Base-by-base conservation (phyloP, 2,888 invertebrate species). In the Torymus aiolomorphi region DNA sequence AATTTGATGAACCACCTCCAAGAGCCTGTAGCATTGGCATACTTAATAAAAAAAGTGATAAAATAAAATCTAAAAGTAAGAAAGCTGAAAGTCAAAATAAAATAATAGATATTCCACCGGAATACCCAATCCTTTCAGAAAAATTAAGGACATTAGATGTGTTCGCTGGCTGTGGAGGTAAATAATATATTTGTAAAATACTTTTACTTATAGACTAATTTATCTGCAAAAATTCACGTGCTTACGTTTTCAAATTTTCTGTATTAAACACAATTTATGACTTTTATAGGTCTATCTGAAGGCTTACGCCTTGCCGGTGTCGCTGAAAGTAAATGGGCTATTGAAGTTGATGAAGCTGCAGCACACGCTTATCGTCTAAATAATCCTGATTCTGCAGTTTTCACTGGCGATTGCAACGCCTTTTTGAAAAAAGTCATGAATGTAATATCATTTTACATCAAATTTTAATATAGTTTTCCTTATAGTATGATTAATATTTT, bases 131-230 rank as follows among this genome's bases (percentile, higher is more conserved):
- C 13, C 87, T 92, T 49, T 84, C 92, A 0, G 88, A 90, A 75
- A 94, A 94, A 51, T 87, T 97, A 76, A 91, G 92, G 82, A 93
- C 94, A 57, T 90, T 97, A 85, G 97, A 97, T 87, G 94, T 97
- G 42, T 97, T 97, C 89, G 96, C 96, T 82, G 97, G 97, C 0
- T 96, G 96, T 89, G 97, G 97, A 61, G 97, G 93, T 92, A 86
- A 82, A 31, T 31, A 31, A 31, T 31, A 31, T 31, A 31, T 31
- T 31, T 18, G 52, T 16, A 12, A 14, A 14, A n/a, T 42, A n/a
- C 31, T 31, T 63, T 63, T 31, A 24, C 49, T 49, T n/a, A 61
- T 52, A 63, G 31, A 31, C 5, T 71, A 2, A 18, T 71, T 74
- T 69, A 63, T 56, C 57, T 54, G 52, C 61, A 5, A 52, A 54